phyloP scores from a whole-genome alignment of 1,140 invertebrate genomes.

The Heliconius congener region DNA sequence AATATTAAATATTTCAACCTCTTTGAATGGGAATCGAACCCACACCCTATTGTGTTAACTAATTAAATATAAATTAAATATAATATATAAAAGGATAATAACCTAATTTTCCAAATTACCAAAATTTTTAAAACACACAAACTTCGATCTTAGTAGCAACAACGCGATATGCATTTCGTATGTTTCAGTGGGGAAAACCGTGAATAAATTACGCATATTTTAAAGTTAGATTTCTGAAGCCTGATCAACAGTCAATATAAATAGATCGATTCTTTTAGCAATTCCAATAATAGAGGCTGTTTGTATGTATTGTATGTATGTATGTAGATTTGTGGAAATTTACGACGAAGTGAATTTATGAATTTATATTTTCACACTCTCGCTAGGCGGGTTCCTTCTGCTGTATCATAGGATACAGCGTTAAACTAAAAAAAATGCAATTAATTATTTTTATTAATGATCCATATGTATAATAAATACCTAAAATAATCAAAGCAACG shows the following conservation, averaged over 20 bases:
- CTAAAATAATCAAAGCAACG: no score
- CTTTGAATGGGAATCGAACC: no score
- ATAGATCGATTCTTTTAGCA: conserved; percentile 5
- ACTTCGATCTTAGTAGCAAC: neutral
- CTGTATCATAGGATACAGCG: neutral
- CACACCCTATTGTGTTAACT: no score
- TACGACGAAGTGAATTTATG: neutral
- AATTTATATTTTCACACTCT: no score
- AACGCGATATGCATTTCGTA: neutral
- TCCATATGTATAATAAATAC: no score
- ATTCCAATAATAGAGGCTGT: neutral
- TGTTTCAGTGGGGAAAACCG: neutral
- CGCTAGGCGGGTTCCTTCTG: no score
- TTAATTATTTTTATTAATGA: no score
- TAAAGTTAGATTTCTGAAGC: neutral
- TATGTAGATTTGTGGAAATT: neutral
- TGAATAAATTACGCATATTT: neutral
- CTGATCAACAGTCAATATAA: neutral
- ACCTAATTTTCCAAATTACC: no score
- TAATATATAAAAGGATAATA: no score
- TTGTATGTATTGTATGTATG: neutral
- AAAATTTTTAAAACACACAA: neutral
- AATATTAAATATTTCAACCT: no score
- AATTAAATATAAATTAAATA: no score
- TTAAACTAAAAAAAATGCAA: neutral